A percentile compares a stretch with the other conserved stretches of the same genome.
phyloP scores from a whole-genome alignment of 2,888 invertebrate genomes.

The Protodeltote pygarga region DNA sequence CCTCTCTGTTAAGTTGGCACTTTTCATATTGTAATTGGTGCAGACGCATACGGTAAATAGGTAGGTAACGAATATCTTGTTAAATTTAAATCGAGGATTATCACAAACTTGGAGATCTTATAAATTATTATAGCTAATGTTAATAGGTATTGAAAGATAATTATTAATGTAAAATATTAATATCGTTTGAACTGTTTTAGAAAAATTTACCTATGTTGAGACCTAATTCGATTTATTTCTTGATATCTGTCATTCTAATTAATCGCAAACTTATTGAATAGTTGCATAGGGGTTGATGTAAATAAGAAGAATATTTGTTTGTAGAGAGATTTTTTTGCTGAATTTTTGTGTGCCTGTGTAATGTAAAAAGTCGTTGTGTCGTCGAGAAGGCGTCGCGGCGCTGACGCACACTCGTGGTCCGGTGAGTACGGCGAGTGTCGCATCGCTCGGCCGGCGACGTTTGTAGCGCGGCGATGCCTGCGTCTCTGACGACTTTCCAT shows the following conservation, averaged over 20 bases:
- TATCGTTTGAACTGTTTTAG: slow-evolving; percentile 85
- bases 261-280: slow-evolving; percentile 76
- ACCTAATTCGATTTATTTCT: slow-evolving; percentile 78
- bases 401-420: slow-evolving; percentile 43
- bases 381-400: slow-evolving; percentile 46
- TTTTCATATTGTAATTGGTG: slow-evolving; percentile 71
- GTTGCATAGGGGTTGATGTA: slow-evolving; percentile 79
- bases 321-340: slow-evolving; percentile 74
- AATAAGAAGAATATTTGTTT: slow-evolving; percentile 74
- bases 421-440: too few species aligned
- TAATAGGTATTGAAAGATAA: slow-evolving; percentile 83
- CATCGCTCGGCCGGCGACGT: neutral
- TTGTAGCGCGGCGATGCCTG: slow-evolving; percentile 30
- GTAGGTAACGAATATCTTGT: slow-evolving; percentile 85
- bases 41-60: slow-evolving; percentile 75
- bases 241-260: slow-evolving; percentile 72
- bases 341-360: slow-evolving; percentile 80
- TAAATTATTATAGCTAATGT: slow-evolving; percentile 86
- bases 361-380: slow-evolving; percentile 63
- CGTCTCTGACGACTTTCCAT: slow-evolving; percentile 54
- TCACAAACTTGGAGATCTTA: slow-evolving; percentile 83
- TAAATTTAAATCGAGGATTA: slow-evolving; percentile 82
- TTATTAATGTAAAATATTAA: slow-evolving; percentile 80
- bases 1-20: slow-evolving; percentile 75
- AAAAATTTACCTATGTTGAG: slow-evolving; percentile 86